These are phyloP conservation scores for Lasioglossum lativentre DNA, from an alignment of 2,888 invertebrate genomes.

Conservation along the genomic window DNA sequence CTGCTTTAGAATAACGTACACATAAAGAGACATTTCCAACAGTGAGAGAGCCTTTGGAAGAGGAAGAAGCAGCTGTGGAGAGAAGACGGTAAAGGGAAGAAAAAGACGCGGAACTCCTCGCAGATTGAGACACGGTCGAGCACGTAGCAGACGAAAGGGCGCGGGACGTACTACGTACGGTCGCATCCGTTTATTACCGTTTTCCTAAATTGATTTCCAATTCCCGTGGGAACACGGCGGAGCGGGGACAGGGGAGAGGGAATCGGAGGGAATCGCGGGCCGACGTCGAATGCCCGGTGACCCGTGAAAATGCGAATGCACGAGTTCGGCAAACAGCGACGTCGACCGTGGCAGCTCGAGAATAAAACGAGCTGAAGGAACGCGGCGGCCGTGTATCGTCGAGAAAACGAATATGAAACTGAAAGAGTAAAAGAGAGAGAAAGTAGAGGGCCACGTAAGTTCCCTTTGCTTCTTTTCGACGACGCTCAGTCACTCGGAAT, in stretches of 20 bases:
- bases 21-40: not conserved
- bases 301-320: constrained; percentile 82
- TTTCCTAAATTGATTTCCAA: constrained; percentile 76
- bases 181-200: constrained; percentile 75
- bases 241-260: constrained; percentile 17
- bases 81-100: not conserved
- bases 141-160: not conserved
- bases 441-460: not conserved
- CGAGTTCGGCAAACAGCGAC: constrained; percentile 79
- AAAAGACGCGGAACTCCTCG: not conserved
- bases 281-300: constrained; percentile 77
- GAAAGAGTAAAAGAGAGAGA: not conserved
- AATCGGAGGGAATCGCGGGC: constrained; percentile 30
- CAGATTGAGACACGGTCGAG: not conserved
- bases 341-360: constrained; percentile 69
- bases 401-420: constrained; percentile 2
- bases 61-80: not conserved
- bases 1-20: no score
- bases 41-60: not conserved
- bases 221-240: constrained; percentile 61
- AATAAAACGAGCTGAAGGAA: not conserved
- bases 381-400: constrained; percentile 12
- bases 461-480: not conserved
- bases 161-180: constrained; percentile 6
- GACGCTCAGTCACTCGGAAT: constrained; percentile 8